A percentile compares a stretch with the other conserved stretches of the same genome.
Conservation (phyloP, 2,888 invertebrate species). For the Troilus luridus region DNA sequence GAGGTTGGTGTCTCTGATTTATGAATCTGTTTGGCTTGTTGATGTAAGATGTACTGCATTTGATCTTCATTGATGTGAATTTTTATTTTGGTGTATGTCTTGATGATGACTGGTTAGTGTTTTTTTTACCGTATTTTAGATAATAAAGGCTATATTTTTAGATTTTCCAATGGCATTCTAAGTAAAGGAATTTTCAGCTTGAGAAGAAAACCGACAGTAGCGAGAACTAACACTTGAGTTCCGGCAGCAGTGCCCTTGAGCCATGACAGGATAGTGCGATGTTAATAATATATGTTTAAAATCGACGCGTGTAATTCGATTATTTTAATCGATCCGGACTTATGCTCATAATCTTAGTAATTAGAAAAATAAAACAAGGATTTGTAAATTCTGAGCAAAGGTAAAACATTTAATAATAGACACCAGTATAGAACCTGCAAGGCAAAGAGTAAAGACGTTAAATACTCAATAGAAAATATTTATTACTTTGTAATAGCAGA, state of each 20-base stretch:
- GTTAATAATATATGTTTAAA: conserved; percentile 16
- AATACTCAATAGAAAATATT: neutral
- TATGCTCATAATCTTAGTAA: neutral
- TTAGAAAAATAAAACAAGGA: neutral
- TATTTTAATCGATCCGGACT: neutral
- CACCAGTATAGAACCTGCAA: neutral
- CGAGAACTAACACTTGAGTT: neutral
- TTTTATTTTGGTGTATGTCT: too few species aligned
- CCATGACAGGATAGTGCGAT: neutral
- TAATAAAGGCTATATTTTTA: too few species aligned
- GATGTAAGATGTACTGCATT: too few species aligned
- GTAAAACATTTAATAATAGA: neutral
- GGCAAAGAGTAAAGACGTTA: neutral
- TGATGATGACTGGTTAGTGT: too few species aligned
- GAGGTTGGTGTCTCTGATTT: too few species aligned
- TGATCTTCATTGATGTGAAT: too few species aligned
- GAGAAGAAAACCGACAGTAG: neutral
- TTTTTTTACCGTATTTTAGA: too few species aligned
- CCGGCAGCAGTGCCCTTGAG: neutral
- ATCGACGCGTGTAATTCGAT: neutral
- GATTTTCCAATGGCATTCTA: too few species aligned
- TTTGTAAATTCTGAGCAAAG: neutral
- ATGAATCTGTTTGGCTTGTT: too few species aligned
- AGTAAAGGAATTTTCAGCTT: neutral
- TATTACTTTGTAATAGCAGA: too few species aligned